Evolutionary conservation across 2,797 vertebrate genomes (phyloP), one percentile per base, ranked within the genome.

Genomic region (Gymnopithys bicolor): DNA sequence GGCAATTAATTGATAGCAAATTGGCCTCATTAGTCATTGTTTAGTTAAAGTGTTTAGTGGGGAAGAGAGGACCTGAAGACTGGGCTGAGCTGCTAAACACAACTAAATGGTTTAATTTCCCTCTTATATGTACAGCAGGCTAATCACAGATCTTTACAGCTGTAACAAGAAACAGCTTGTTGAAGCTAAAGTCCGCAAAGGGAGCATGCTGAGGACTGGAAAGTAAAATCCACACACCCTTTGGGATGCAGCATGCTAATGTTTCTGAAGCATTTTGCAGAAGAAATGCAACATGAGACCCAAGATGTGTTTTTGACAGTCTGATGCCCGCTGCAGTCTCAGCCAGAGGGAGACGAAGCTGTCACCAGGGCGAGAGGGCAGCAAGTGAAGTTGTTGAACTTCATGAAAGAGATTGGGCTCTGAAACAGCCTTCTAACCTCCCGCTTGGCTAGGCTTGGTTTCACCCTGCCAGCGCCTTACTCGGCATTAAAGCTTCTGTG

Each of bases 1-100:
- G 87, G 93, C 79, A 96, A 89, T 91, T 97, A 96, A 97, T 93
- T 95, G 96, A 76, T 84, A 96, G 93, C 46, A 96, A 97, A 96
- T 94, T 96, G 86, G 71, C 80, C 91, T 97, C 93, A 96, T 94
- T 97, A 96, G 87, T 97, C 93, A 96, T 94, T 96, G 73, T 94
- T 94, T 86, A 94, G 90, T 95, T 93, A 92, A 96, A 97, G 74
- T 67, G 86, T 94, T 95, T 83, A 91, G 87, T 39, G 66, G 66
- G 63, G 70, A 67, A 95, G 63, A 90, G 71, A 81, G 74, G 73
- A 87, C 79, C 70, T 63, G 84, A 96, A 96, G 95, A 95, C 83
- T 73, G 77, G 81, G 59, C 46, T 79, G 94, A 94, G 71, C 85
- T 83, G 49, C 89, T 94, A 95, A 93, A 93, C 71, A 66, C 66